Conservation (phyloP, 1,140 invertebrate genomes). For the Druon quercuslanigerum region DNA sequence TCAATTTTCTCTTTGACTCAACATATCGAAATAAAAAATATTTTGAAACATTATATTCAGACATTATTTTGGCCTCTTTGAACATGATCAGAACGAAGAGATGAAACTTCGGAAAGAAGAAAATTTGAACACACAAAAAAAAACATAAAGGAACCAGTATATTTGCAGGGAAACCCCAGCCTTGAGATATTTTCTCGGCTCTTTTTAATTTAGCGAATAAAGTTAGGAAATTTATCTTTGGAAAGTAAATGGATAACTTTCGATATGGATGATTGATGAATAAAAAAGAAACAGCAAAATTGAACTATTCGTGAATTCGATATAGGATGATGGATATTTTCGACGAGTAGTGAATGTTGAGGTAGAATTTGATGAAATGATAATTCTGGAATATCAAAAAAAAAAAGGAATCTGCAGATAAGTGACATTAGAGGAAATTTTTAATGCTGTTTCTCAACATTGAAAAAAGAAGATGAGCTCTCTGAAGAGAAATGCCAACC, state of each 20-base stretch:
- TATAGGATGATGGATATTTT: too few species aligned
- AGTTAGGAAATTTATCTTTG: too few species aligned
- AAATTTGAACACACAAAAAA: neutral
- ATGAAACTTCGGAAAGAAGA: constrained; percentile 2
- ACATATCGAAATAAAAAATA: neutral
- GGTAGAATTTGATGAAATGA: neutral
- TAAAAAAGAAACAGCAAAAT: too few species aligned
- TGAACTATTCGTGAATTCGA: too few species aligned
- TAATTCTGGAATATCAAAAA: neutral
- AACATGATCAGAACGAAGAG: neutral
- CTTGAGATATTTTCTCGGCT: too few species aligned
- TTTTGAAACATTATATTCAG: neutral
- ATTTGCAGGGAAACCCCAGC: too few species aligned
- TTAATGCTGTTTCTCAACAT: neutral
- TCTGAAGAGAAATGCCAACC: constrained; percentile 58
- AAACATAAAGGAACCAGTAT: neutral
- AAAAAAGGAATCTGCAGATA: neutral
- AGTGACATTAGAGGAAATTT: neutral
- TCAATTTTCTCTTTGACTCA: neutral
- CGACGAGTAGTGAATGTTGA: neutral
- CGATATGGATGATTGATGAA: too few species aligned
- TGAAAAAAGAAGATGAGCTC: constrained; percentile 59
- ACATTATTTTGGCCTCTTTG: neutral
- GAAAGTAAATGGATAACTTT: too few species aligned
- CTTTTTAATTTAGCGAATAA: too few species aligned